These are phyloP conservation scores for Nemoura dubitans DNA, from an alignment of 2,888 invertebrate genomes.

Conservation along the genomic window DNA sequence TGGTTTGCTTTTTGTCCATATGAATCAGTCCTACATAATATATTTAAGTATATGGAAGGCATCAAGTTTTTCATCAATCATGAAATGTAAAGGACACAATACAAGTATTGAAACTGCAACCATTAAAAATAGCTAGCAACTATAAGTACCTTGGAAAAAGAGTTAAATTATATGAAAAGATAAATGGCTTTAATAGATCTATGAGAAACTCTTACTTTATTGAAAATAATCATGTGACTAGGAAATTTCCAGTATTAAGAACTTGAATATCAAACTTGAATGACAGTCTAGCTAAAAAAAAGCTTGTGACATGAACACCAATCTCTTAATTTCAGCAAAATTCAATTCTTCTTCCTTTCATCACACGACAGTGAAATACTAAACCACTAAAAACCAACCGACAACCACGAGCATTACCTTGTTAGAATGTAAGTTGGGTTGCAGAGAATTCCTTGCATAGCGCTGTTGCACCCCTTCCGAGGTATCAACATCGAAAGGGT, in stretches of 20 bases:
- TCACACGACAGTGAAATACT: too few relatives aligned
- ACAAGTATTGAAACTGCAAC: neutral
- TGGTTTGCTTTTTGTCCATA: neutral
- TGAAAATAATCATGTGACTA: too few relatives aligned
- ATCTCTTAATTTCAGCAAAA: neutral
- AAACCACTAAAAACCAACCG: neutral
- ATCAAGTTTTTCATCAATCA: too few relatives aligned
- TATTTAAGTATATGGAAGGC: too few relatives aligned
- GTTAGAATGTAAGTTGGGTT: slow-evolving; percentile 49
- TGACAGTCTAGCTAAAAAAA: too few relatives aligned
- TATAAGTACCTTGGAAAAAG: neutral
- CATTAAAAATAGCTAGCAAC: neutral
- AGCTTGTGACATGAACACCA: too few relatives aligned
- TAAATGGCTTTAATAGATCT: too few relatives aligned
- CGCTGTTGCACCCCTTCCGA: slow-evolving; percentile 49
- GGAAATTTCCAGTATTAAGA: too few relatives aligned
- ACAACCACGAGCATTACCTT: slow-evolving; percentile 48
- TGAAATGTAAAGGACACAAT: too few relatives aligned
- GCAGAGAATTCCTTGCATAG: slow-evolving; percentile 49
- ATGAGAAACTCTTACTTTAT: too few relatives aligned
- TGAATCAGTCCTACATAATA: too few relatives aligned
- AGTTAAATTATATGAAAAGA: neutral
- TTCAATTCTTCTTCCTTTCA: neutral
- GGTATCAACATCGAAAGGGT: slow-evolving; percentile 52
- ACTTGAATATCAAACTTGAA: too few relatives aligned